Evolutionary conservation across 2,888 invertebrate species (phyloP).

Genomic region (Aelia acuminata): DNA sequence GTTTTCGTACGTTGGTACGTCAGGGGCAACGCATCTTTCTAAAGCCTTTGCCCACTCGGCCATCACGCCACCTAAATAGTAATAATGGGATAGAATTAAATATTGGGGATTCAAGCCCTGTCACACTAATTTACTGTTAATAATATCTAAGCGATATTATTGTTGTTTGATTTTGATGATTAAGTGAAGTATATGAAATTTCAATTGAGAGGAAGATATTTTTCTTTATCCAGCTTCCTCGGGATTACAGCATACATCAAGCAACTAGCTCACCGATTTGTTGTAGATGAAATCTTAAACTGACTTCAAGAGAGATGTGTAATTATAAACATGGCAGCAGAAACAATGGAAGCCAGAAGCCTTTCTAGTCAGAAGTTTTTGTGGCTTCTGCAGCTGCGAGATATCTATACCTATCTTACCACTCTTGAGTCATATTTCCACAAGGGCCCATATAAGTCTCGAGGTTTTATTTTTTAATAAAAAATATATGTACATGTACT

Average conservation of each 20-base stretch:
- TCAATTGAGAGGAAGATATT: background rate
- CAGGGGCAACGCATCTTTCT: too few relatives aligned
- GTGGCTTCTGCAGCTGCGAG: slow-evolving; percentile 13
- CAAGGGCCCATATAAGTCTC: background rate
- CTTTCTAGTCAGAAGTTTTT: background rate
- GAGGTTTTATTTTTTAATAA: background rate
- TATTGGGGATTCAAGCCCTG: too few relatives aligned
- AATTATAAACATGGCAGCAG: slow-evolving; percentile 22
- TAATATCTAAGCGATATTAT: too few relatives aligned
- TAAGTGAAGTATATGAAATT: too few relatives aligned
- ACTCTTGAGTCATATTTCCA: background rate
- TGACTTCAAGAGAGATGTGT: background rate
- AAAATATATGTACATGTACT: too few relatives aligned
- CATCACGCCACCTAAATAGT: too few relatives aligned
- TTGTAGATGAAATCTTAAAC: background rate
- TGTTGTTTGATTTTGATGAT: too few relatives aligned
- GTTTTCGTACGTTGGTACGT: too few relatives aligned
- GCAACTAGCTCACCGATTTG: background rate
- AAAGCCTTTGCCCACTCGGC: too few relatives aligned
- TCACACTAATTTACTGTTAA: too few relatives aligned
- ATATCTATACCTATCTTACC: background rate
- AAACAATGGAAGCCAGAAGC: background rate
- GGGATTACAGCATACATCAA: background rate
- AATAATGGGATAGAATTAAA: too few relatives aligned
- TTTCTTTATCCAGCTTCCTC: background rate